These are phyloP conservation scores for Epirrhoe alternata DNA, from an alignment of 2,888 invertebrate species.

Conservation along the genomic window DNA sequence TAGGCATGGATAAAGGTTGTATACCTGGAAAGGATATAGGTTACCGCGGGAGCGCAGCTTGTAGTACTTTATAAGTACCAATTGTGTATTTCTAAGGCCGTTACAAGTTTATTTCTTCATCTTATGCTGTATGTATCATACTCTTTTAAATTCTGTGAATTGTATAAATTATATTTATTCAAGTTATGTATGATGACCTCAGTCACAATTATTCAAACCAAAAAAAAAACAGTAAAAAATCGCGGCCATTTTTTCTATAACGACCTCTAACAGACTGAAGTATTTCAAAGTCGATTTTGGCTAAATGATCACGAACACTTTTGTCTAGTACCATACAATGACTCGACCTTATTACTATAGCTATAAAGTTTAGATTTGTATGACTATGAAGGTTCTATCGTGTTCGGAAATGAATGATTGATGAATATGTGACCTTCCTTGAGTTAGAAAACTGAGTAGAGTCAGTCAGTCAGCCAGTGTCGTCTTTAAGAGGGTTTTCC, in stretches of 20 bases:
- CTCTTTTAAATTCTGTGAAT: not conserved
- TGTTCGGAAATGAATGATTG: slow-evolving; percentile 16
- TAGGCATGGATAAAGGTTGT: too few relatives aligned
- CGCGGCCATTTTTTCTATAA: slow-evolving; percentile 48
- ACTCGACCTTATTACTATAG: slow-evolving; percentile 18
- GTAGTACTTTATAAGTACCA: too few relatives aligned
- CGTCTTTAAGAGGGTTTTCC: too few relatives aligned
- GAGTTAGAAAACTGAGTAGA: not conserved
- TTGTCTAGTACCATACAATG: slow-evolving; percentile 16
- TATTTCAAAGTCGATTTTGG: slow-evolving; percentile 26
- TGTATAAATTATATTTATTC: slow-evolving; percentile 17
- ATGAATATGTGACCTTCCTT: slow-evolving; percentile 20
- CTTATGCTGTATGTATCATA: too few relatives aligned
- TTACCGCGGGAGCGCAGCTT: too few relatives aligned
- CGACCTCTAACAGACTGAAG: slow-evolving; percentile 36
- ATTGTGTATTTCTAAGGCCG: too few relatives aligned
- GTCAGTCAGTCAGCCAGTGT: not conserved
- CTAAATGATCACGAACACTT: slow-evolving; percentile 42
- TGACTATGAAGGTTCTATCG: slow-evolving; percentile 2
- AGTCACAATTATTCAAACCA: slow-evolving; percentile 21
- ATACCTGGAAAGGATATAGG: too few relatives aligned
- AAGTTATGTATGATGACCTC: slow-evolving; percentile 31
- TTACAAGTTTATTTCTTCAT: too few relatives aligned
- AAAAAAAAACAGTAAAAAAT: slow-evolving; percentile 47
- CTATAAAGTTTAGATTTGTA: slow-evolving; percentile 18